Evolutionary conservation across 2,797 vertebrate genomes (phyloP).

Genomic region (Anas georgica): DNA sequence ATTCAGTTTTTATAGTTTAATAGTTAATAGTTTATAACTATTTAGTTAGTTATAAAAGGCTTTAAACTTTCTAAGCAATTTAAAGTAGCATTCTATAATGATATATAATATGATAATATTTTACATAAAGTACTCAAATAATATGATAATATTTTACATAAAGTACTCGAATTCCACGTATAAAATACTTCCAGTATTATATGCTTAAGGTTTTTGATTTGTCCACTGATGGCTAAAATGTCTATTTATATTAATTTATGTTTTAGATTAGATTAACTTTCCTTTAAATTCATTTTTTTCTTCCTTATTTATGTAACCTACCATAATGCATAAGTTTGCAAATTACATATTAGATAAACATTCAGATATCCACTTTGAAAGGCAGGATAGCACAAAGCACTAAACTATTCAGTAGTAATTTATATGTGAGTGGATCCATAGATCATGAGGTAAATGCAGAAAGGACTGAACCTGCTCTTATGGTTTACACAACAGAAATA

Average conservation of each 20-base stretch:
- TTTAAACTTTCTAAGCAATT: not conserved
- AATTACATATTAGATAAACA: not conserved
- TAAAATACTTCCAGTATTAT: not conserved
- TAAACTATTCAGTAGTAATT: not conserved
- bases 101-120: not conserved
- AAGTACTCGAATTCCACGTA: not conserved
- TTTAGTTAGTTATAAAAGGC: not conserved
- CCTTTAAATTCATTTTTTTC: not conserved
- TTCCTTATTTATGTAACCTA: not conserved
- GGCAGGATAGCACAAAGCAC: not conserved
- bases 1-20: too few species aligned
- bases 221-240: not conserved
- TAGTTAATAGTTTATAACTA: not conserved
- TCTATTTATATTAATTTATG: not conserved
- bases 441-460: not conserved
- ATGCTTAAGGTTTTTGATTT: not conserved
- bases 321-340: not conserved
- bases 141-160: not conserved
- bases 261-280: not conserved
- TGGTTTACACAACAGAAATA: not conserved
- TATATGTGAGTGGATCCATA: not conserved
- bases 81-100: not conserved
- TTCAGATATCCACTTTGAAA: not conserved
- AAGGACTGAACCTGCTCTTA: conserved; percentile 5
- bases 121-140: not conserved